Percentiles rank a stretch among this genome's conserved stretches.
These are phyloP conservation scores for Drosophila nasuta DNA, from an alignment of 1,140 invertebrate species.

Conservation along the genomic window DNA sequence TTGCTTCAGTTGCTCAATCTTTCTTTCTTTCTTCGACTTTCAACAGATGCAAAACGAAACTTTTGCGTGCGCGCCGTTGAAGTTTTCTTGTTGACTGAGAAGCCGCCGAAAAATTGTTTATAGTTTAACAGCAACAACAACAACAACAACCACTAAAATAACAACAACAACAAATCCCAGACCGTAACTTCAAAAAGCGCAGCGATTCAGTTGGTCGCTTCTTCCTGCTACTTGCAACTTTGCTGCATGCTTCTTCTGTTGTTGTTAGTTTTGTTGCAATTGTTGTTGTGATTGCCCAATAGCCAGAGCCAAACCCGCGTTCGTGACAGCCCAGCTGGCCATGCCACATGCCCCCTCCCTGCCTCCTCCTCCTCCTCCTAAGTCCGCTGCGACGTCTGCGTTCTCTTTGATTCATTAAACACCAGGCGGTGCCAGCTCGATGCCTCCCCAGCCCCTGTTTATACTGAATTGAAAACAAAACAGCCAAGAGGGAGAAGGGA, in stretches of 20 bases:
- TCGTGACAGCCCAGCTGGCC: conserved; percentile 74
- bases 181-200: conserved; percentile 70
- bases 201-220: conserved; percentile 75
- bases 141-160: conserved; percentile 21
- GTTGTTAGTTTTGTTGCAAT: conserved; percentile 44
- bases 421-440: conserved; percentile 22
- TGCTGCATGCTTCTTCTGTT: conserved; percentile 37
- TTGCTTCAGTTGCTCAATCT: conserved; percentile 53
- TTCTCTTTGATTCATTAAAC: conserved; percentile 72
- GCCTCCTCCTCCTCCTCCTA: not conserved
- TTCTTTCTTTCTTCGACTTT: conserved; percentile 53
- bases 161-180: conserved; percentile 57
- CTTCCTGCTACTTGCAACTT: conserved; percentile 71
- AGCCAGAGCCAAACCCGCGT: conserved; percentile 55
- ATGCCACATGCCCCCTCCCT: conserved; percentile 6
- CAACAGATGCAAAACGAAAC: conserved; percentile 73
- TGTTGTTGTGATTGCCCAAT: conserved; percentile 49
- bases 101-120: conserved; percentile 78
- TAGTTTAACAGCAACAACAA: conserved; percentile 48
- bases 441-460: not conserved
- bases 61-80: conserved; percentile 74
- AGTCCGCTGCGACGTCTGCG: conserved; percentile 29
- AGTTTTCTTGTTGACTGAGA: conserved; percentile 56
- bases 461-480: conserved; percentile 33
- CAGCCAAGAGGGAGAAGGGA: not conserved